A percentile compares a stretch with the other conserved stretches of the same genome.
Evolutionary conservation across 2,888 invertebrate species (phyloP).

Genomic region (Megalurothrips usitatus): DNA sequence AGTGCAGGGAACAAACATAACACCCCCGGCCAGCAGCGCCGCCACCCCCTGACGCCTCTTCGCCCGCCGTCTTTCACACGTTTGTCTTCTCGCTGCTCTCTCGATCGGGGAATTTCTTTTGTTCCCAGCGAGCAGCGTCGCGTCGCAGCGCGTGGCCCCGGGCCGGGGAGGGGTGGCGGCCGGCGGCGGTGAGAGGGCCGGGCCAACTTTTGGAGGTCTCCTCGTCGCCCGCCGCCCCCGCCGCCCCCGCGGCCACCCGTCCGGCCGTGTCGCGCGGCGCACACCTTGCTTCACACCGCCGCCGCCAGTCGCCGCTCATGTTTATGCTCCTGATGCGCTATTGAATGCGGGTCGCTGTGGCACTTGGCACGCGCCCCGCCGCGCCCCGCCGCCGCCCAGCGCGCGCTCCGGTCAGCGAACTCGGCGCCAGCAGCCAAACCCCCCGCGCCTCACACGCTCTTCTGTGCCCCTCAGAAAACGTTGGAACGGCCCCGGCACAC

Average conservation of each 20-base stretch:
- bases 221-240: not conserved
- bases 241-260: not conserved
- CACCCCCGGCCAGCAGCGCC: not conserved
- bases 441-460: too few relatives aligned
- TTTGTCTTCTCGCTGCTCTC: conserved; percentile 2
- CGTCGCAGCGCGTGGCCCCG: not conserved
- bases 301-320: not conserved
- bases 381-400: too few relatives aligned
- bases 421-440: too few relatives aligned
- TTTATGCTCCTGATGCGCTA: not conserved
- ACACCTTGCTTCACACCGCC: not conserved
- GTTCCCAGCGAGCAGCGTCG: not conserved
- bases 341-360: too few relatives aligned
- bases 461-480: too few relatives aligned
- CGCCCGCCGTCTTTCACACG: not conserved
- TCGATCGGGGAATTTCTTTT: conserved; percentile 18
- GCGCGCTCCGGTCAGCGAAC: too few relatives aligned
- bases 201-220: not conserved
- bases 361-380: too few relatives aligned
- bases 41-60: not conserved
- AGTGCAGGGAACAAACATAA: conserved; percentile 15
- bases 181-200: not conserved
- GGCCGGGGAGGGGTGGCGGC: too few relatives aligned
- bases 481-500: too few relatives aligned
- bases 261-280: not conserved